Conservation (phyloP, 37 sponge, comb jelly and placozoan species). For the Ephydatia muelleri region DNA sequence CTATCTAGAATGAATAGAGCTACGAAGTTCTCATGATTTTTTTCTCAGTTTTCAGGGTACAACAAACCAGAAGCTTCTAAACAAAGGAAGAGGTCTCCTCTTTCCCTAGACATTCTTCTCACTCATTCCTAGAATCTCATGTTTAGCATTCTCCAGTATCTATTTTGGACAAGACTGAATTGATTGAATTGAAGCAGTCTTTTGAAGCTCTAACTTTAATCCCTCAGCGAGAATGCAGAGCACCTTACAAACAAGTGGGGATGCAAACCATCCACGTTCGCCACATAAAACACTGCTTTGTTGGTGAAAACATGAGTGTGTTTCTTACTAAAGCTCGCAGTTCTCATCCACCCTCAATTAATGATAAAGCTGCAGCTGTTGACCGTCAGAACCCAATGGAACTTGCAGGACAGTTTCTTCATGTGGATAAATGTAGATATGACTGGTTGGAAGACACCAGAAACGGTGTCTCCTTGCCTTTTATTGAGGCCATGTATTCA, state of each 20-base stretch:
- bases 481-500: conserved; percentile 3
- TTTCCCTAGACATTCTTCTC: too few species aligned
- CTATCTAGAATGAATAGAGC: not conserved
- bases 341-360: not conserved
- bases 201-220: not conserved
- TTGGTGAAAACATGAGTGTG: not conserved
- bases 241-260: not conserved
- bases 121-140: too few species aligned
- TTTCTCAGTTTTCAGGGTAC: not conserved
- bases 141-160: too few species aligned
- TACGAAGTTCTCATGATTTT: not conserved
- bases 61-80: not conserved
- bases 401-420: conserved; percentile 1
- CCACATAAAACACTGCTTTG: not conserved
- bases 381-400: not conserved
- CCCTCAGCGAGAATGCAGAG: conserved; percentile 6
- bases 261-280: conserved; percentile 8
- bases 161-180: not conserved
- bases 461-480: not conserved
- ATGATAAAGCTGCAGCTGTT: not conserved
- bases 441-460: not conserved
- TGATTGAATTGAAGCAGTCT: not conserved
- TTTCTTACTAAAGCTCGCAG: not conserved
- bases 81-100: not conserved
- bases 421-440: not conserved